These are phyloP conservation scores for Eriocheir sinensis DNA, from an alignment of 1,140 invertebrate genomes.

Conservation along the genomic window DNA sequence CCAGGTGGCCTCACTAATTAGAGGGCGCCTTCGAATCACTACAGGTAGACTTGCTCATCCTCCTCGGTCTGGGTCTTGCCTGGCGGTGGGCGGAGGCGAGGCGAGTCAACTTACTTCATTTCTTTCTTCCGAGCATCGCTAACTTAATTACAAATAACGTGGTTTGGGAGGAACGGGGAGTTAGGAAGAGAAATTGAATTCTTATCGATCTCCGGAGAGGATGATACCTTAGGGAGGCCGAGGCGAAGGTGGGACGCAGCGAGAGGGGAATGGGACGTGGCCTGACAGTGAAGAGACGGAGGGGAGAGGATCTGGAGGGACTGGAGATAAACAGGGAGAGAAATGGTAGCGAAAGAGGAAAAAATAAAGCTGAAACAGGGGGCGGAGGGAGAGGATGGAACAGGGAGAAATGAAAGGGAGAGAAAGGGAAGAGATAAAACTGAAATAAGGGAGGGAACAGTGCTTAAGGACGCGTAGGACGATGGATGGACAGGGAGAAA, in stretches of 20 bases:
- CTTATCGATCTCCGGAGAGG: background rate
- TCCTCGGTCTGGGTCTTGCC: no score
- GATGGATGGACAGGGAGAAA: no score
- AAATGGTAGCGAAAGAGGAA: no score
- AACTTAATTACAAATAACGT: background rate
- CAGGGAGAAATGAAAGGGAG: background rate
- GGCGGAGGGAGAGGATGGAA: no score
- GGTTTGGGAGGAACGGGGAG: background rate
- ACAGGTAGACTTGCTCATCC: no score
- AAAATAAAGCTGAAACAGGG: no score
- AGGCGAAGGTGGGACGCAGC: background rate
- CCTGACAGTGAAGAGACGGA: no score
- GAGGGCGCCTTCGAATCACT: background rate
- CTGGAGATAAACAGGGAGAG: no score
- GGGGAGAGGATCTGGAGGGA: no score
- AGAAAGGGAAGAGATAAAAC: background rate
- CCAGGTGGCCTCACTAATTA: background rate
- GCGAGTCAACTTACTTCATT: background rate
- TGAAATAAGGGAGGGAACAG: background rate
- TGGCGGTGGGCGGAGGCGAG: no score
- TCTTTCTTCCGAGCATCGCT: background rate
- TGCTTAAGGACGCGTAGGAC: no score
- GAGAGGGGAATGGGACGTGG: no score
- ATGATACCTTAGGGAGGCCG: background rate
- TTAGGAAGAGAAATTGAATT: conserved; percentile 8